Evolutionary conservation across 2,888 invertebrate genomes (phyloP), one percentile per base, ranked within the genome.

Genomic region (Allygus modestus): DNA sequence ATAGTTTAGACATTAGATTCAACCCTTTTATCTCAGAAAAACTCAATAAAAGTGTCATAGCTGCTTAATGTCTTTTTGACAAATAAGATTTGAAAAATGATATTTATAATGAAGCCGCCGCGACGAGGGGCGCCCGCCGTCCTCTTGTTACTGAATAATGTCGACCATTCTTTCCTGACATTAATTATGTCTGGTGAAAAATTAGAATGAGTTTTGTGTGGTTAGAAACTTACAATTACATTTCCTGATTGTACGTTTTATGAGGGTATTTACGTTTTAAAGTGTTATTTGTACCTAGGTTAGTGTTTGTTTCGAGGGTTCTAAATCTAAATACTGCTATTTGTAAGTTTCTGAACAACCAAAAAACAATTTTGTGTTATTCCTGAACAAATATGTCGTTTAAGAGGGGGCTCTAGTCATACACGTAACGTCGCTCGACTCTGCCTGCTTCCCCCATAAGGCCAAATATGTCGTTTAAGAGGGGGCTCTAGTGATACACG

Each of bases 191-290:
- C 65, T 20, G 15, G 31, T 65, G 65, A 65, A 28, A 65, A 65
- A 65, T 65, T 65, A 65, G 65, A 65, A 65, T 65, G 65, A 65
- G 65, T 65, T 28, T 65, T 65, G 65, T 28, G 65, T 65, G 28
- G 65, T 65, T 65, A 26, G 28, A 2, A 65, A 65, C 65, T 65
- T 12, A 65, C 65, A 20, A 26, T 23, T 23, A 23, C 58, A 2
- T 20, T 58, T 58, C 23, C 58, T 58, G 23, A 58, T 58, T 23
- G 58, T 26, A 58, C 15, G n/a, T n/a, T n/a, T n/a, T n/a, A n/a
- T n/a, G n/a, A n/a, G 51, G 37, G 37, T 7, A 7, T 37, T 37
- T 37, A 37, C 9, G 9, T 37, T 37, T 37, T 37, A 9, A 7
- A 37, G 37, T 37, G 37, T 37, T 37, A 7, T 37, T 4, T 7